Conservation (phyloP, 2,113 vertebrate genomes). For the Cervus canadensis region DNA sequence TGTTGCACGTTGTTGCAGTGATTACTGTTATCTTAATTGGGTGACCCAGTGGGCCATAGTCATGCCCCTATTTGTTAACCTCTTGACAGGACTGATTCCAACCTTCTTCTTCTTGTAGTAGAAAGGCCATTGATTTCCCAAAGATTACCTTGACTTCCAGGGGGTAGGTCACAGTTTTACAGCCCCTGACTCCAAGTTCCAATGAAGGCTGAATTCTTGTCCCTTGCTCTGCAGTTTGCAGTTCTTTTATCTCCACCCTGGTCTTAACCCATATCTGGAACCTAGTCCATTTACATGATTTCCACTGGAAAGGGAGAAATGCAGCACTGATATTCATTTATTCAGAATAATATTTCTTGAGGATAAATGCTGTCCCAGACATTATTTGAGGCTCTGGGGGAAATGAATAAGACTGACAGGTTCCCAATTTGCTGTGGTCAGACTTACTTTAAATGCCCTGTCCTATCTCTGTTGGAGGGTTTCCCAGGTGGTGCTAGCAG, state of each 20-base stretch:
- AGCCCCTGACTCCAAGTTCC: not conserved
- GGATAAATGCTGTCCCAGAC: not conserved
- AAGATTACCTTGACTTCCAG: not conserved
- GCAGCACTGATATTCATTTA: not conserved
- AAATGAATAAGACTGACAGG: not conserved
- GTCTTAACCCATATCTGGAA: not conserved
- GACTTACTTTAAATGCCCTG: not conserved
- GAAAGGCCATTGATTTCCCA: not conserved
- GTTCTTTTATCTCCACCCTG: not conserved
- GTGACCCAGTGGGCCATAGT: not conserved
- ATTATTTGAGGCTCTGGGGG: not conserved
- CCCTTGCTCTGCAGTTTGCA: not conserved
- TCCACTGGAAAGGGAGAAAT: not conserved
- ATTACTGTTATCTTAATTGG: not conserved
- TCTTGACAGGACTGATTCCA: not conserved
- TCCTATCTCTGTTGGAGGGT: not conserved
- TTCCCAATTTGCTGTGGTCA: not conserved
- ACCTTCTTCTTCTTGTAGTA: not conserved
- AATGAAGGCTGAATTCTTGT: not conserved
- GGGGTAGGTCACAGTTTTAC: not conserved
- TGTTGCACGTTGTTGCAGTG: not conserved
- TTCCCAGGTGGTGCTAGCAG: not conserved
- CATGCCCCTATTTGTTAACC: not conserved
- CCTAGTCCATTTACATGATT: not conserved
- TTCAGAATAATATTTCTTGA: not conserved